phyloP scores from a whole-genome alignment of 2,113 vertebrate genomes.

The Pachycephala philippinensis region DNA sequence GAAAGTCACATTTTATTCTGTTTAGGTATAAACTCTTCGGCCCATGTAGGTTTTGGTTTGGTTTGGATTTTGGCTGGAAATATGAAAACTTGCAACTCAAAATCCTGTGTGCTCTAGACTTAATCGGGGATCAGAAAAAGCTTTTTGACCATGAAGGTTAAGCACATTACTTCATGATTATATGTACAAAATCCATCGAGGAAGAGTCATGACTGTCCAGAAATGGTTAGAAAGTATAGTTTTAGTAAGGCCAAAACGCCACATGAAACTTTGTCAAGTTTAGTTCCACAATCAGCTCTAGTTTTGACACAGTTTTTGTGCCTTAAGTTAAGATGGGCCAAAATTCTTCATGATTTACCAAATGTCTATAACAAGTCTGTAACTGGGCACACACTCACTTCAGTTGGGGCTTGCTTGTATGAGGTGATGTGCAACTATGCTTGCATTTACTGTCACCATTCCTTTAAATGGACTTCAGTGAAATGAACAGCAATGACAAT shows the following conservation, averaged over 20 bases:
- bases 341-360: neutral
- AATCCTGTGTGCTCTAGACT: neutral
- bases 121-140: neutral
- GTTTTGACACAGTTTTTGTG: neutral
- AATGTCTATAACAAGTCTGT: neutral
- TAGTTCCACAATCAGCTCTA: neutral
- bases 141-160: neutral
- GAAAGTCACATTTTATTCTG: neutral
- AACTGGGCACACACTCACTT: neutral
- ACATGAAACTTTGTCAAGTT: neutral
- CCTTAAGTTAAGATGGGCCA: neutral
- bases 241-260: neutral
- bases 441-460: neutral
- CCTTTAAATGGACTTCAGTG: neutral
- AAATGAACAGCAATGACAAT: neutral
- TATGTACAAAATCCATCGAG: neutral
- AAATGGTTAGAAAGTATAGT: neutral
- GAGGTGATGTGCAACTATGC: neutral
- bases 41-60: rapidly evolving
- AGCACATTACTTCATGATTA: neutral
- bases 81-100: neutral
- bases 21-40: neutral
- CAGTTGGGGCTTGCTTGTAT: neutral
- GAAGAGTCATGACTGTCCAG: neutral
- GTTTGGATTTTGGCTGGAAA: neutral